Percentiles rank a stretch among this genome's conserved stretches.
phyloP scores from a whole-genome alignment of 1,140 invertebrate genomes.

The Agrilus planipennis region DNA sequence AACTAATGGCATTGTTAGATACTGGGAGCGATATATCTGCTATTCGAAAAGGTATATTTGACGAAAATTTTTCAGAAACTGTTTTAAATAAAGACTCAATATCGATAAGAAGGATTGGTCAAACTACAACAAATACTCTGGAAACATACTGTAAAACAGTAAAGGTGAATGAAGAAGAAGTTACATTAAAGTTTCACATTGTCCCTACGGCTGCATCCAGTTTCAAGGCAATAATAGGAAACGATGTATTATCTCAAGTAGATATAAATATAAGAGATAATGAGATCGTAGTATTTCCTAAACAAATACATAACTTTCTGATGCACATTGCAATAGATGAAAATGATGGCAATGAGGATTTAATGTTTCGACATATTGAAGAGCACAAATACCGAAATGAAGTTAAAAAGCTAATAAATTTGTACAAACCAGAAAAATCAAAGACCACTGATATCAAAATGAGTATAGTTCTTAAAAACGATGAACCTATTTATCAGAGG shows the following conservation, averaged over 20 bases:
- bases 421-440: too few relatives aligned
- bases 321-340: neutral
- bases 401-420: constrained; percentile 13
- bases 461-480: too few relatives aligned
- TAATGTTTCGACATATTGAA: neutral
- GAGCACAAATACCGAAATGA: neutral
- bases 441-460: too few relatives aligned
- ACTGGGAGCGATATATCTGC: too few relatives aligned
- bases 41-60: constrained; percentile 1
- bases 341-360: neutral
- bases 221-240: neutral
- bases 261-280: neutral
- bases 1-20: too few relatives aligned
- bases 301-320: neutral
- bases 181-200: neutral
- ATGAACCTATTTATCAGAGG: too few relatives aligned
- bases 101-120: neutral
- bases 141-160: neutral
- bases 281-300: neutral
- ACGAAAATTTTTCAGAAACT: neutral
- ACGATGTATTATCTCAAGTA: neutral
- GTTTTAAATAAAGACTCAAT: neutral
- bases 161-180: constrained; percentile 1
- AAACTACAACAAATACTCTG: neutral
- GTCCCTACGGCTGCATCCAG: neutral